These are phyloP conservation scores for Poecilia gillii DNA, from an alignment of 2,797 vertebrate species.

Conservation along the genomic window DNA sequence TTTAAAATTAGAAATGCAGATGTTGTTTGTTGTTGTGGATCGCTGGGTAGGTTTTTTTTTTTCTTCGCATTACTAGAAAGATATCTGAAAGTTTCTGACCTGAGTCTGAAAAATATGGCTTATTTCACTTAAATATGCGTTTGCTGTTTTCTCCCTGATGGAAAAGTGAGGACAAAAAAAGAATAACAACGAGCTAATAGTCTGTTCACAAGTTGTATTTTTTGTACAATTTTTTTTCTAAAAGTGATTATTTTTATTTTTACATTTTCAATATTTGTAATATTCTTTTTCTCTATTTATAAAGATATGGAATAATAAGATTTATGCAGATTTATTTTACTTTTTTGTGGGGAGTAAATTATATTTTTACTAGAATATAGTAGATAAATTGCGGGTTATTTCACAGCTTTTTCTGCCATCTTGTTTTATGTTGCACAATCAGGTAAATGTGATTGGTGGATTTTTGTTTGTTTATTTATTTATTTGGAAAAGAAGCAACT, in stretches of 20 bases:
- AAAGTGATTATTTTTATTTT: neutral
- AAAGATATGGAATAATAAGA: neutral
- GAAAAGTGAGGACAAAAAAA: neutral
- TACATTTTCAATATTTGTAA: neutral
- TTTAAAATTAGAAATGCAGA: conserved; percentile 50
- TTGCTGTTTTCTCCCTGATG: conserved; percentile 14
- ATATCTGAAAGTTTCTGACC: conserved; percentile 21
- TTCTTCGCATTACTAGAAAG: conserved; percentile 23
- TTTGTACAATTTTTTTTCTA: conserved; percentile 1
- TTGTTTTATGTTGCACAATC: conserved; percentile 53
- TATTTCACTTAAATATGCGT: conserved; percentile 11
- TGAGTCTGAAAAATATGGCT: conserved; percentile 10
- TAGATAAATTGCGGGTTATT: conserved; percentile 16
- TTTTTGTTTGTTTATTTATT: neutral
- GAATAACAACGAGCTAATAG: neutral
- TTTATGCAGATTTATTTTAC: neutral
- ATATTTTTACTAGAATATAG: neutral
- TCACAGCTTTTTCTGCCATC: conserved; percentile 68
- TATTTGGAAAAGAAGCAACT: neutral
- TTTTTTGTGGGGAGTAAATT: no score
- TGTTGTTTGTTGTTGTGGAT: conserved; percentile 57
- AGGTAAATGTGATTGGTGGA: conserved; percentile 43
- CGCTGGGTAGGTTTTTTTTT: conserved; percentile 9
- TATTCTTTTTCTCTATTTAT: neutral
- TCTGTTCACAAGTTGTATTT: neutral